Percentiles rank a stretch among this genome's conserved stretches.
These are phyloP conservation scores for Valencia hispanica DNA, from an alignment of 2,797 vertebrate genomes.

Conservation along the genomic window DNA sequence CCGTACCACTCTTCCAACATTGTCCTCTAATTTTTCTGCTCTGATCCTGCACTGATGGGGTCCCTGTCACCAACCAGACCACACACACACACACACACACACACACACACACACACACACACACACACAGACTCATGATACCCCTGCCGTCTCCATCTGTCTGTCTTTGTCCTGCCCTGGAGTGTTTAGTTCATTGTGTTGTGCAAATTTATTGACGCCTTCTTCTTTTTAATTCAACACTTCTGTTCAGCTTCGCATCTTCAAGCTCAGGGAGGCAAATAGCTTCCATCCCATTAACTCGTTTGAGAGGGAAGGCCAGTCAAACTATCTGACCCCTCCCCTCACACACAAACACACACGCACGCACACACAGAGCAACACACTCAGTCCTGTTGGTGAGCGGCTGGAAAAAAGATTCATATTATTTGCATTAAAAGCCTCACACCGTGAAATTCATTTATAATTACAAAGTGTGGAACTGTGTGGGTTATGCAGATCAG, in stretches of 20 bases:
- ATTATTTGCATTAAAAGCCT: constrained; percentile 85
- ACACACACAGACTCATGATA: constrained; percentile 33
- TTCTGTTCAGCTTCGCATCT: constrained; percentile 81
- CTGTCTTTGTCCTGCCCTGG: constrained; percentile 81
- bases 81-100: constrained; percentile 36
- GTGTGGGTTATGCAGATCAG: constrained; percentile 75
- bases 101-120: constrained; percentile 31
- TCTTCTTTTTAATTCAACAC: constrained; percentile 74
- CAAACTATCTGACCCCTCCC: constrained; percentile 83
- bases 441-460: constrained; percentile 83
- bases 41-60: constrained; percentile 78
- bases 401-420: constrained; percentile 56
- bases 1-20: constrained; percentile 62
- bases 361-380: constrained; percentile 20
- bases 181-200: constrained; percentile 89
- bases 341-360: constrained; percentile 24
- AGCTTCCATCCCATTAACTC: constrained; percentile 97
- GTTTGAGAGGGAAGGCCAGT: constrained; percentile 84
- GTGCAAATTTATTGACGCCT: constrained; percentile 81
- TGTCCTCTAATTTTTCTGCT: constrained; percentile 82
- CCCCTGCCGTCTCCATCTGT: constrained; percentile 88
- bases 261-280: constrained; percentile 77
- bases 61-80: constrained; percentile 72
- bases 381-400: constrained; percentile 49
- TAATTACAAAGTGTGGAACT: constrained; percentile 77